These are phyloP conservation scores for Leptogaster cylindrica DNA, from an alignment of 2,888 invertebrate genomes.

Conservation along the genomic window DNA sequence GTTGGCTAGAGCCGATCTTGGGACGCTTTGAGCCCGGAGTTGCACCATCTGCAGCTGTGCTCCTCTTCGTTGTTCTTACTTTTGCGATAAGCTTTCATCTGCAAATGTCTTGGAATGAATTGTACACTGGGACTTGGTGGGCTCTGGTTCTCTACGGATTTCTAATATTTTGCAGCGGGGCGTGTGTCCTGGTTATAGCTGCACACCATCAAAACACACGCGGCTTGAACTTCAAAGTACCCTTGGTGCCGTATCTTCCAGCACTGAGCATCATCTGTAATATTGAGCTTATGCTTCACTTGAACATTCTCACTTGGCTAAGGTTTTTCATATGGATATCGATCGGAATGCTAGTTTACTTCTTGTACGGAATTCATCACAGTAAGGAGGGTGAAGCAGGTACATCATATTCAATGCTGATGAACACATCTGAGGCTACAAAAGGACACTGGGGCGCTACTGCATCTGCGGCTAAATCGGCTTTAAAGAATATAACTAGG, in stretches of 20 bases:
- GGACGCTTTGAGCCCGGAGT: constrained; percentile 79
- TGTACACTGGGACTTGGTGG: constrained; percentile 70
- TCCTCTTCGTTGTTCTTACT: constrained; percentile 71
- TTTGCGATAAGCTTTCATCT: constrained; percentile 74
- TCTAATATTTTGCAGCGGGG: constrained; percentile 68
- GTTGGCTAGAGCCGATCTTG: constrained; percentile 75
- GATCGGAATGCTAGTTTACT: constrained; percentile 81
- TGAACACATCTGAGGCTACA: constrained; percentile 70
- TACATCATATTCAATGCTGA: constrained; percentile 70
- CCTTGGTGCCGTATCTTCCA: constrained; percentile 80
- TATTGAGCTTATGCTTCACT: constrained; percentile 81
- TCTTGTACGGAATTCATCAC: constrained; percentile 84
- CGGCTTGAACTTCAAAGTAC: constrained; percentile 78
- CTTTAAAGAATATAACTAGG: constrained; percentile 53
- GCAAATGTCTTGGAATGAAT: constrained; percentile 68
- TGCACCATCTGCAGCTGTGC: constrained; percentile 75
- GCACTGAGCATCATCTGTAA: constrained; percentile 82
- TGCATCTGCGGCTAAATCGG: constrained; percentile 54
- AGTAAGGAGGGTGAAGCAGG: constrained; percentile 74
- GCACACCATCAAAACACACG: constrained; percentile 78
- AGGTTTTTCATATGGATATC: constrained; percentile 87
- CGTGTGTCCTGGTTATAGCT: constrained; percentile 75
- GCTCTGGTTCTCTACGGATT: constrained; percentile 69
- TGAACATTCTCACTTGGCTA: constrained; percentile 82
- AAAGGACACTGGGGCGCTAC: constrained; percentile 70